phyloP scores from a whole-genome alignment of 2,888 invertebrate species.

The Steinernema carpocapsae region DNA sequence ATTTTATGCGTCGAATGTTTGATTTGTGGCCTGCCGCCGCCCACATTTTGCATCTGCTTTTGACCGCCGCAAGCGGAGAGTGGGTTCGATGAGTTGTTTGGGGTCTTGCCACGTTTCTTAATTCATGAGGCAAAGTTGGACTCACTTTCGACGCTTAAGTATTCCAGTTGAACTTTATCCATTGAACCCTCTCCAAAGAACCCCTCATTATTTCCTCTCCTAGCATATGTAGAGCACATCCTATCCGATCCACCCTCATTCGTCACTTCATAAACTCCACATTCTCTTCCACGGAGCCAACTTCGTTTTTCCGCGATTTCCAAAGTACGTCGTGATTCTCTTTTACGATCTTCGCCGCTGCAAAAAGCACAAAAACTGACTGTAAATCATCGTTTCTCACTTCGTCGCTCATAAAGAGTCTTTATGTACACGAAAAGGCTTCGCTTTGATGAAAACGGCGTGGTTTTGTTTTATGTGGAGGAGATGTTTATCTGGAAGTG shows the following conservation, averaged over 20 bases:
- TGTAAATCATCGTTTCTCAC: constrained; percentile 30
- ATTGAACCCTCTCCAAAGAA: no score
- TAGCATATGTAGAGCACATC: no score
- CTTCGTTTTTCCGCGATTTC: neutral
- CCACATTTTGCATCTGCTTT: neutral
- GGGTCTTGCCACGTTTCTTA: no score
- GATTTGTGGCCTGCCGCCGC: neutral
- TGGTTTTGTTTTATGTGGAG: no score
- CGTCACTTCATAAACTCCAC: neutral
- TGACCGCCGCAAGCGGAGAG: no score
- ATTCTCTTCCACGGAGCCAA: neutral
- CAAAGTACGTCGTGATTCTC: constrained; percentile 1
- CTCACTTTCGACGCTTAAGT: no score
- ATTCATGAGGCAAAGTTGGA: no score
- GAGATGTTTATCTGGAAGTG: no score
- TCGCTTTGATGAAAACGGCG: neutral
- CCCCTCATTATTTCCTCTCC: no score
- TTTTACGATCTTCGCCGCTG: constrained; percentile 9
- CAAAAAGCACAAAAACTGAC: constrained; percentile 19
- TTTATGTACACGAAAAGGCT: constrained; percentile 23
- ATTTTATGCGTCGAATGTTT: no score
- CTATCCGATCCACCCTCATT: neutral
- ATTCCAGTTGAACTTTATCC: no score
- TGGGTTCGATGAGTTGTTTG: no score
- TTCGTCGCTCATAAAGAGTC: constrained; percentile 18